phyloP scores from a whole-genome alignment of 2,888 invertebrate species.

The Leptothorax acervorum region DNA sequence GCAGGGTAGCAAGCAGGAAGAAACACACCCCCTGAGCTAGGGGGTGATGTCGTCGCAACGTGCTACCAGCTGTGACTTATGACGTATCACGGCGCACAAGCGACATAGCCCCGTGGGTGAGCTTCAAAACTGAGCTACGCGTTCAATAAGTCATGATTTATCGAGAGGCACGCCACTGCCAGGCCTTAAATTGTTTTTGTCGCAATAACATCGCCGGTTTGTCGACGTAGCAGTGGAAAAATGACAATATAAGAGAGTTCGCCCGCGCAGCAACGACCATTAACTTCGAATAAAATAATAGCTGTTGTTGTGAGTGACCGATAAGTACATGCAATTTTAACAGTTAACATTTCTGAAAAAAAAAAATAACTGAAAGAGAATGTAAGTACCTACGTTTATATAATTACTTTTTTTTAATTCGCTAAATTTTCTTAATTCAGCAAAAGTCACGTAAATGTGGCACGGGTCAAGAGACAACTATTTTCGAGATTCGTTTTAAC shows the following conservation, averaged over 20 bases:
- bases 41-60: slow-evolving; percentile 82
- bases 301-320: not conserved
- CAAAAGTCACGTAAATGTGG: not conserved
- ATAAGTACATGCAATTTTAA: slow-evolving; percentile 3
- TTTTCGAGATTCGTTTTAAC: slow-evolving; percentile 36
- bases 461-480: slow-evolving; percentile 14
- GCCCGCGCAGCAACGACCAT: not conserved
- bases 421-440: slow-evolving; percentile 1
- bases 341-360: not conserved
- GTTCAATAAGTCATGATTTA: slow-evolving; percentile 80
- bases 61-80: slow-evolving; percentile 84
- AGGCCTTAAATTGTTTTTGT: slow-evolving; percentile 72
- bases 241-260: slow-evolving; percentile 40
- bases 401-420: not conserved
- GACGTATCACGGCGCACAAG: slow-evolving; percentile 80
- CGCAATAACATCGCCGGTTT: slow-evolving; percentile 66
- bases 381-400: not conserved
- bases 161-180: slow-evolving; percentile 71
- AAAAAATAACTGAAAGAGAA: not conserved
- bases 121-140: slow-evolving; percentile 75
- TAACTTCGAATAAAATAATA: slow-evolving; percentile 23
- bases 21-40: slow-evolving; percentile 26
- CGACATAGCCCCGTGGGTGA: slow-evolving; percentile 60
- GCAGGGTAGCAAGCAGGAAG: slow-evolving; percentile 48
- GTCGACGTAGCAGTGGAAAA: slow-evolving; percentile 29